A percentile compares a stretch with the other conserved stretches of the same genome.
Conservation (phyloP, 2,113 vertebrate species). For the Pygoscelis antarcticus region DNA sequence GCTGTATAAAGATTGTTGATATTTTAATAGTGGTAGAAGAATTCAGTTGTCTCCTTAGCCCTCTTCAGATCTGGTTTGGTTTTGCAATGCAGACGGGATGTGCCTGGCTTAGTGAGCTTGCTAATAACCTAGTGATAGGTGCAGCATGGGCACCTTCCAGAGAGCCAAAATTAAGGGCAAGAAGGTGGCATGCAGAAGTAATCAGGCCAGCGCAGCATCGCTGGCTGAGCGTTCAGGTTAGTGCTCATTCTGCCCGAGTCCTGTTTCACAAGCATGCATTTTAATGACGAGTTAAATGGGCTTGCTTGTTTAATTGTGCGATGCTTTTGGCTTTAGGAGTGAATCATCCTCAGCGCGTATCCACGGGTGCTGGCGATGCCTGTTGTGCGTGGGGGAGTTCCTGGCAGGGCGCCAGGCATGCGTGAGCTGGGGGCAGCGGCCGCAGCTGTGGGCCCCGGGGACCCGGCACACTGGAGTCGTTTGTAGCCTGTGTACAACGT, state of each 20-base stretch:
- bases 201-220: not conserved
- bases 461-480: not conserved
- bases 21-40: not conserved
- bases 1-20: not conserved
- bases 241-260: not conserved
- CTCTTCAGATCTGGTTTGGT: not conserved
- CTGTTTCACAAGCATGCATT: conserved; percentile 22
- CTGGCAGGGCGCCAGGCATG: not conserved
- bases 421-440: not conserved
- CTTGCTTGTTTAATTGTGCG: conserved; percentile 30
- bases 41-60: not conserved
- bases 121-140: not conserved
- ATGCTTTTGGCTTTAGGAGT: conserved; percentile 4
- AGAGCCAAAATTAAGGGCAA: not conserved
- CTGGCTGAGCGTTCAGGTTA: not conserved
- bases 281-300: conserved; percentile 10
- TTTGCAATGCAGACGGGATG: not conserved
- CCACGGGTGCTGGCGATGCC: not conserved
- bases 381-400: not conserved
- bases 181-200: not conserved
- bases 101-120: not conserved
- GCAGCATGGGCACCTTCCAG: not conserved
- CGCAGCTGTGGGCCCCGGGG: not conserved
- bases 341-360: not conserved
- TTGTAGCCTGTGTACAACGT: not conserved